Evolutionary conservation across 2,797 vertebrate genomes (phyloP), one percentile per base, ranked within the genome.

Genomic region (Muscicapa striata): DNA sequence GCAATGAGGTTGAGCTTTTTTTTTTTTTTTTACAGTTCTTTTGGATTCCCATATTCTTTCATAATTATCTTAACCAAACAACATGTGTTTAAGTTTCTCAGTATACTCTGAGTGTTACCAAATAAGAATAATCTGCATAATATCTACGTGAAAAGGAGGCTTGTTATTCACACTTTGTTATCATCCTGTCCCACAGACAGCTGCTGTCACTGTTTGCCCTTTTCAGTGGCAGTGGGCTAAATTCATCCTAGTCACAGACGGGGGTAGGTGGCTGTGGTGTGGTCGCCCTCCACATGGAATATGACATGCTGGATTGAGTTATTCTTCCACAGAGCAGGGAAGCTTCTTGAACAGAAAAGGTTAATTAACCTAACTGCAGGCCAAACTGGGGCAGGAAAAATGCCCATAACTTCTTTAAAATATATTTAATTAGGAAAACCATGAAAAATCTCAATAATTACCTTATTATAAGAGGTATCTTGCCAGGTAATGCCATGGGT

Each of bases 121-220:
- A 96, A 93, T 94, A 93, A 74, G 95, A 97, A 96, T 96, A 96
- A 93, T 94, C 87, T 95, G 76, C 92, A 94, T 94, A 96, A 96
- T 93, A 91, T 87, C 89, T 82, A 70, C 14, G 4, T 84, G 91
- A 93, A 95, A 95, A 57, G 57, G 52, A 95, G 74, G 51, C 61
- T 88, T 96, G 94, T 95, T 96, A 61, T 96, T 97, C 93, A 89
- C 95, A 94, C 93, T 89, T 95, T 4, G 36, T 94, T 94, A 94
- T 94, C 94, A 88, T 93, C 91, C 90, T 96, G 90, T 95, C 87
- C 93, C 90, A 90, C 91, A 94, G 93, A 96, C 85, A 97, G 88
- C 70, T 95, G 93, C 85, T 91, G 86, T 93, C 89, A 91, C 85
- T 79, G 96, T 82, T 97, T 96, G 95, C 95, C 95, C 91, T 96